Evolutionary conservation across 2,888 invertebrate genomes (phyloP).

Genomic region (Papilio elwesi): DNA sequence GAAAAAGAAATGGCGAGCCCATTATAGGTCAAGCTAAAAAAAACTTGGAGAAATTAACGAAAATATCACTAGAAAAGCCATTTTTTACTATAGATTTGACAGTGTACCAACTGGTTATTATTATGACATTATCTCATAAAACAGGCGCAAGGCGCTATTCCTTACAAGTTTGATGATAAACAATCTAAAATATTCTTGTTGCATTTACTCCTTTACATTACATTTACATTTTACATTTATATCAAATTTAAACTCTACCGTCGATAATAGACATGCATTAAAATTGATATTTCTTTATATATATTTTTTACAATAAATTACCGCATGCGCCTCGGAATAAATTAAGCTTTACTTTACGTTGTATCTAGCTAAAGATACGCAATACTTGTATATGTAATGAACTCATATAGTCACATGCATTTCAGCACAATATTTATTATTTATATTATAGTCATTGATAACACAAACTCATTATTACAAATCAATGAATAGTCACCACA

Average conservation of each 20-base stretch:
- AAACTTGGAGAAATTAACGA: no score
- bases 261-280: conserved; percentile 5
- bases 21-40: no score
- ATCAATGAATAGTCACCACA: no score
- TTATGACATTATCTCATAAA: neutral
- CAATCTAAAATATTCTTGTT: neutral
- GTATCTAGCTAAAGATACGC: neutral
- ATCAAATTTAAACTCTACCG: neutral
- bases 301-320: neutral
- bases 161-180: neutral
- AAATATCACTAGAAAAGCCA: no score
- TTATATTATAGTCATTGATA: no score
- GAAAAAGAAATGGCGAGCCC: no score
- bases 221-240: neutral
- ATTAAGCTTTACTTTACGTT: neutral
- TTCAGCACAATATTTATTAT: no score
- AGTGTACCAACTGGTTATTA: neutral
- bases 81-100: no score
- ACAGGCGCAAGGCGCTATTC: neutral
- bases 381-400: neutral
- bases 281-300: neutral
- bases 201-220: neutral
- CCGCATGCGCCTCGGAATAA: conserved; percentile 6
- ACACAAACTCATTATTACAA: no score
- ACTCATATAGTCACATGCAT: neutral